Conservation (phyloP, 2,113 vertebrate genomes). For the Paratilapia polleni region DNA sequence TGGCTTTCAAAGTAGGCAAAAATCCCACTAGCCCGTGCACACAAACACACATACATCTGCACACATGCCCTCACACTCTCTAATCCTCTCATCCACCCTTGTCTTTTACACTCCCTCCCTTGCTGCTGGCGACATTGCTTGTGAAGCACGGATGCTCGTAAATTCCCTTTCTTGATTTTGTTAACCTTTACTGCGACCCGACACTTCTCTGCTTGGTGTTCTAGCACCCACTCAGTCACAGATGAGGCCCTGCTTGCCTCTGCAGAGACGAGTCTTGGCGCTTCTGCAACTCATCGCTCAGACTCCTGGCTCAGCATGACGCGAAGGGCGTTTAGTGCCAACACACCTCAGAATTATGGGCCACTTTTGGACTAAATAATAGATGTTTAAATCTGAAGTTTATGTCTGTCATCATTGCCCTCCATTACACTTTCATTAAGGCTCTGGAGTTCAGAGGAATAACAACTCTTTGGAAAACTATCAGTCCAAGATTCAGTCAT, state of each 20-base stretch:
- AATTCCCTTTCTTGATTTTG: slow-evolving; percentile 80
- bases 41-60: slow-evolving; percentile 32
- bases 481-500: slow-evolving; percentile 6
- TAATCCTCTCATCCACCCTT: slow-evolving; percentile 63
- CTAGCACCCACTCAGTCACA: slow-evolving; percentile 76
- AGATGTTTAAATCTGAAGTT: slow-evolving; percentile 19
- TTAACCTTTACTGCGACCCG: slow-evolving; percentile 78
- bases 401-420: not conserved
- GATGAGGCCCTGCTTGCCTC: slow-evolving; percentile 55
- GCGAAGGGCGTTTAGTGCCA: slow-evolving; percentile 8
- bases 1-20: slow-evolving; percentile 56
- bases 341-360: slow-evolving; percentile 31
- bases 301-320: slow-evolving; percentile 37
- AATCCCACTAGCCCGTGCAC: slow-evolving; percentile 38
- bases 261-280: slow-evolving; percentile 4
- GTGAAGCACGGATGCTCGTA: slow-evolving; percentile 72
- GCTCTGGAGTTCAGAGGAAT: not conserved
- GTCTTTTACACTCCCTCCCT: slow-evolving; percentile 62
- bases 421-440: not conserved
- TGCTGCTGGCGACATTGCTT: slow-evolving; percentile 62
- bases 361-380: slow-evolving; percentile 21
- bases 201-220: slow-evolving; percentile 72
- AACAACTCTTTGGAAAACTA: slow-evolving; percentile 10
- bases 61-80: slow-evolving; percentile 38
- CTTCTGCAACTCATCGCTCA: slow-evolving; percentile 70